Evolutionary conservation across 2,888 invertebrate species (phyloP).

Genomic region (Cancer borealis): DNA sequence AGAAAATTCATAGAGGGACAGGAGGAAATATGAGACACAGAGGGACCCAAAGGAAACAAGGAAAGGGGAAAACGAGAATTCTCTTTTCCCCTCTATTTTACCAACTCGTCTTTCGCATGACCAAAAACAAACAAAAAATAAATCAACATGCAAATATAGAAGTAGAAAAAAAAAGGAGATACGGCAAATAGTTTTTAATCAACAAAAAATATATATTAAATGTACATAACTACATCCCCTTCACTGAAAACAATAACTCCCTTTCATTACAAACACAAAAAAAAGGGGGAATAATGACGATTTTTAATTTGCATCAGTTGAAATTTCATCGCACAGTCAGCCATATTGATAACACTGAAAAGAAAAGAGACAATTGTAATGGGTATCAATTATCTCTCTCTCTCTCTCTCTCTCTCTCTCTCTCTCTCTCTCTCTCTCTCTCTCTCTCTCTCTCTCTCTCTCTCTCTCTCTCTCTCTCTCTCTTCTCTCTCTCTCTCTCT

Average conservation of each 20-base stretch:
- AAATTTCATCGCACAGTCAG: background rate
- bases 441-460: background rate
- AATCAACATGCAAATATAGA: background rate
- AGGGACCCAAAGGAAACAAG: background rate
- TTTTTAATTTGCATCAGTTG: background rate
- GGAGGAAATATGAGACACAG: background rate
- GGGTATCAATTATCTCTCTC: background rate
- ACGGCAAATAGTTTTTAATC: background rate
- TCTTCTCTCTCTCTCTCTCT: no score
- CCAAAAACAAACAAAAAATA: background rate
- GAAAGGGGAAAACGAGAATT: background rate
- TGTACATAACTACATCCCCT: background rate
- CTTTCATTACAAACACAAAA: no score
- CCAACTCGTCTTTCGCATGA: background rate
- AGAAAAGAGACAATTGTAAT: background rate
- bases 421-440: background rate
- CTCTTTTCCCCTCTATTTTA: background rate
- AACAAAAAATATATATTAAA: background rate
- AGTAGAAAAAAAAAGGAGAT: background rate
- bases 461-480: background rate
- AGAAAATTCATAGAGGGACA: background rate
- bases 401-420: background rate
- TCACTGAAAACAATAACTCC: no score
- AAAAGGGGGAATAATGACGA: background rate
- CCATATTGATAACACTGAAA: background rate